A percentile compares a stretch with the other conserved stretches of the same genome.
Evolutionary conservation across 30 jellyfish, hydroid and myxozoan genomes (phyloP).

Genomic region (Pseudorhiza aurosa): DNA sequence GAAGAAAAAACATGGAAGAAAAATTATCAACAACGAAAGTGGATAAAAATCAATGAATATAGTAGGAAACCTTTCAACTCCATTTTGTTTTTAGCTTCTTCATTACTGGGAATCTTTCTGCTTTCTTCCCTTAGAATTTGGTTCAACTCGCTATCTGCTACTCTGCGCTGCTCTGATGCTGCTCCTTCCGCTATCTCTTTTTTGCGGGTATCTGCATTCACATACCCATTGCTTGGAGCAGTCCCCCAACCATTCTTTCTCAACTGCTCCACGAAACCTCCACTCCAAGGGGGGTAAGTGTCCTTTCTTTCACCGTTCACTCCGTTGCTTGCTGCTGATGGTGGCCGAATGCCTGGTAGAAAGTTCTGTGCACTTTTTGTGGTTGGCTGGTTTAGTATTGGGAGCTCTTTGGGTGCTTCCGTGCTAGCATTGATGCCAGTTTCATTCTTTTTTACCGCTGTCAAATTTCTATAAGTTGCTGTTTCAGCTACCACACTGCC

Average conservation of each 20-base stretch:
- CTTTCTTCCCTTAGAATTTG: constrained; percentile 30
- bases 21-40: too few species aligned
- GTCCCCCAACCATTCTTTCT: background rate
- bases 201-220: background rate
- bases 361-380: constrained; percentile 61
- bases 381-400: constrained; percentile 45
- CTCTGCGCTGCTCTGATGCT: background rate
- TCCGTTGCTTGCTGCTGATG: background rate
- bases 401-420: constrained; percentile 41
- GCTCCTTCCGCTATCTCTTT: background rate
- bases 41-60: too few species aligned
- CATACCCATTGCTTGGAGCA: background rate
- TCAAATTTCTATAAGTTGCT: constrained; percentile 20
- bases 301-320: background rate
- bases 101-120: constrained; percentile 3
- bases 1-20: too few species aligned
- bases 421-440: constrained; percentile 3
- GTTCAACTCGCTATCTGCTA: background rate
- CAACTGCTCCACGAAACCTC: constrained; percentile 15
- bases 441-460: background rate
- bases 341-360: constrained; percentile 47
- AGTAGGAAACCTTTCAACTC: background rate
- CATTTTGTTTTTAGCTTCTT: background rate
- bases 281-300: constrained; percentile 29
- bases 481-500: constrained; percentile 32